Base-by-base conservation (phyloP, 2,113 vertebrate genomes). In the Thalassoma bifasciatum region DNA sequence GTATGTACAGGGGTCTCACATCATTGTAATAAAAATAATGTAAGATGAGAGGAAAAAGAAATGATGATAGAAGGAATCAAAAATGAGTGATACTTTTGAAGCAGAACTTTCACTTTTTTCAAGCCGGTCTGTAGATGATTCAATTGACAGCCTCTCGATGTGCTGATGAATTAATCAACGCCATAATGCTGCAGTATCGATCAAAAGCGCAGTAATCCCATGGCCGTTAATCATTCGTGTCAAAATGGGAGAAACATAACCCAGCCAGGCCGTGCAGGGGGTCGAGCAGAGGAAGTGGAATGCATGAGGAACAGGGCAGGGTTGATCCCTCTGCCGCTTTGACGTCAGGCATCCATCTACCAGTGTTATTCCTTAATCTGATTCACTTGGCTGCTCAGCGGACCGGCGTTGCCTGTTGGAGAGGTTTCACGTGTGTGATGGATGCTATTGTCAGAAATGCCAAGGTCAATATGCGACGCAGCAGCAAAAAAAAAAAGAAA, bases 371-470 rank as follows among this genome's bases (percentile, higher is more conserved):
- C 94, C 94, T 94, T 95, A 95, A 94, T 95, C 92, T 95, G 93
- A 95, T 96, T 96, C 95, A 95, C 94, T 96, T 95, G 95, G 94
- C 95, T 91, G 94, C 93, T 91, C 93, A 87, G 92, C 90, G 88
- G 94, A 95, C 91, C 89, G 92, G 90, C 73, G 88, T 91, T 89
- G 94, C 93, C 92, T 94, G 94, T 94, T 96, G 95, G 95, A 97
- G 95, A 93, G 94, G 94, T 94, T 95, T 96, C 93, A 92, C 90
- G 92, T 91, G 87, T 88, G 94, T 99, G 96, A 98, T 96, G 95
- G 95, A 98, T 99, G 96, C 90, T 93, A 95, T 95, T 97, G 96
- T 97, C 97, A 97, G 92, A 97, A 95, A 95, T 94, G 95, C 95
- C 96, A 96, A 96, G 96, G 96, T 97, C 96, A 96, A 95, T 96